Conservation (phyloP, 2,797 vertebrate species). For the Myoxocephalus aenaeus region DNA sequence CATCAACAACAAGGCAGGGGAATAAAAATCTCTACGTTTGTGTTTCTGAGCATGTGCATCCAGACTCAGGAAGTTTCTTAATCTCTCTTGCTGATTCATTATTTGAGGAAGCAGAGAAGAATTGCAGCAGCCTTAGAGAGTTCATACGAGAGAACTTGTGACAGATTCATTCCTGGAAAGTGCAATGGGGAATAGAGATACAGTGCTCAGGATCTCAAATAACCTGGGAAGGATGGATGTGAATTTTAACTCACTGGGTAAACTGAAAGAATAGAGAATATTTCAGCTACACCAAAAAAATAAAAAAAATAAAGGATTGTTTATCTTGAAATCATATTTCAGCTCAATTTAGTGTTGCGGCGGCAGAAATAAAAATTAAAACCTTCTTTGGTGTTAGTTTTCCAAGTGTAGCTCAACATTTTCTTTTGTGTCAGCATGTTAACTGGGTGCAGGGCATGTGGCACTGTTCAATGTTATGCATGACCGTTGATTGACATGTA, state of each 20-base stretch:
- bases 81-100: conserved; percentile 45
- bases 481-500: too few relatives aligned
- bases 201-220: conserved; percentile 1
- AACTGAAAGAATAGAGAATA: conserved; percentile 19
- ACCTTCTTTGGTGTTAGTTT: conserved; percentile 20
- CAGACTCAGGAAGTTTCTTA: conserved; percentile 12
- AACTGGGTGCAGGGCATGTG: conserved; percentile 4
- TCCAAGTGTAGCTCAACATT: conserved; percentile 25
- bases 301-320: conserved; percentile 11
- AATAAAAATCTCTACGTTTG: background rate
- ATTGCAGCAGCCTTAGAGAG: conserved; percentile 33
- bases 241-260: background rate
- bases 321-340: background rate
- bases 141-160: conserved; percentile 7
- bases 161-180: conserved; percentile 27
- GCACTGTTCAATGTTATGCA: too few relatives aligned
- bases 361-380: conserved; percentile 22
- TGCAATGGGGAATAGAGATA: conserved; percentile 7
- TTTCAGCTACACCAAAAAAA: conserved; percentile 24
- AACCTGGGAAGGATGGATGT: conserved; percentile 14
- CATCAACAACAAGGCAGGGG: background rate
- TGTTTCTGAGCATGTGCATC: background rate
- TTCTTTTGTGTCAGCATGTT: background rate
- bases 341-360: background rate
- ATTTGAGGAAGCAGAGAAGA: conserved; percentile 26